Base-by-base conservation (phyloP, 2,888 invertebrate genomes). In the Phengaris arion region DNA sequence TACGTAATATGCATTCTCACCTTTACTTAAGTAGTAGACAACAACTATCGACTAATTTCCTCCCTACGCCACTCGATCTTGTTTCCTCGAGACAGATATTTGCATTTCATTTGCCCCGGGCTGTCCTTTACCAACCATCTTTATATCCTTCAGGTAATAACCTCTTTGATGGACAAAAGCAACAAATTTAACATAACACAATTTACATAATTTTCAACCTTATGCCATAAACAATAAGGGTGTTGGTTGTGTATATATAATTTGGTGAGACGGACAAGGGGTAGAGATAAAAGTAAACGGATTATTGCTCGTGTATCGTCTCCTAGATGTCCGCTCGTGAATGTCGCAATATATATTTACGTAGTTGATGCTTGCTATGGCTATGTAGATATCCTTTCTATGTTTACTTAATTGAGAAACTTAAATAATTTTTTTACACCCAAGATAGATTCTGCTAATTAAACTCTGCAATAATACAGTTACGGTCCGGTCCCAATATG, bases 101-200 rank as follows among this genome's bases (percentile, higher is more conserved):
- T 92, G 92, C 92, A 92, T 92, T 91, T 90, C 89, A 89, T 88
- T 87, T 87, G 87, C 89, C 84, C 84, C 83, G 85, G 87, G 89
- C 83, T 83, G 82, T 76, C 81, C 79, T 78, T 78, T 79, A 77
- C 78, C 78, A 80, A 78, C 80, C 82, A 87, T 89, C 82, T 81
- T 89, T 90, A 92, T 91, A 86, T 90, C 89, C 87, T 90, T 89
- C 92, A 92, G 92, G 92, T 92, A 92, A 92, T 92, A 92, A 92
- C 92, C 89, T 90, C 92, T 91, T 91, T 91, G 92, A 91, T 89
- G 87, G 88, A 88, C 89, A 87, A 81, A 81, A 82, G 81, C 80
- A 22, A 74, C 85, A 75, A 80, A 55, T 64, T 78, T 76, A 76
- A 22, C 10, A 10, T 10, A n/a, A 48, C 68, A 45, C 35, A 10